Evolutionary conservation across 2,113 vertebrate species (phyloP), one percentile per base, ranked within the genome.

Genomic region (Scopus umbretta): DNA sequence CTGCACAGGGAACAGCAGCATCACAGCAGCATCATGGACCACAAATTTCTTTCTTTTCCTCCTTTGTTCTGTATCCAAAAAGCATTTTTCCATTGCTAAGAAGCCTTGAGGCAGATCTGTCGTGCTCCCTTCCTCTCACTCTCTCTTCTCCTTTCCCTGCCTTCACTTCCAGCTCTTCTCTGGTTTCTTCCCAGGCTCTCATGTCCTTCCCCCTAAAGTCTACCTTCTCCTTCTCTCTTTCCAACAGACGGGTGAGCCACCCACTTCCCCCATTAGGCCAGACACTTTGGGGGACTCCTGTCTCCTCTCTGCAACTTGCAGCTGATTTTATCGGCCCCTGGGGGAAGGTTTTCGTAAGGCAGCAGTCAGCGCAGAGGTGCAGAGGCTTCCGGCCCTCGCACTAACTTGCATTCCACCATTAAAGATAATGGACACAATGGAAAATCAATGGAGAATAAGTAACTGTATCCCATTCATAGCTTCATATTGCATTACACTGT

Each of bases 361-460:
- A 97, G 97, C 96, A 92, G 95, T 71, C 97, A 94, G 81, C 25
- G 3, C 30, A 20, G 95, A 95, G 95, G 96, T 96, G 93, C 87
- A 3, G 94, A 98, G 94, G 89, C 97, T 98, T 97, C 98, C 96
- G 90, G 93, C 95, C 71, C 95, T 97, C 29, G 6, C 94, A 42
- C 91, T 93, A 75, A 74, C 97, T 93, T 96, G 95, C 97, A 90
- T 97, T 97, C 98, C 95, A 78, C 70, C 90, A 65, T 90, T 73
- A 88, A 92, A 91, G 96, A 96, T 98, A 97, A 90, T 85, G 80
- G 96, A 96, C 49, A 85, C 94, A 96, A 93, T 95, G 94, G 97
- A 96, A 97, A 97, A 97, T 96, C 97, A 94, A 96, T 97, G 96
- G 92, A 45, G 78, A 97, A 91, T 81, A 78, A 85, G 95, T 95